Evolutionary conservation across 2,888 invertebrate species (phyloP).

Genomic region (Leucania comma): DNA sequence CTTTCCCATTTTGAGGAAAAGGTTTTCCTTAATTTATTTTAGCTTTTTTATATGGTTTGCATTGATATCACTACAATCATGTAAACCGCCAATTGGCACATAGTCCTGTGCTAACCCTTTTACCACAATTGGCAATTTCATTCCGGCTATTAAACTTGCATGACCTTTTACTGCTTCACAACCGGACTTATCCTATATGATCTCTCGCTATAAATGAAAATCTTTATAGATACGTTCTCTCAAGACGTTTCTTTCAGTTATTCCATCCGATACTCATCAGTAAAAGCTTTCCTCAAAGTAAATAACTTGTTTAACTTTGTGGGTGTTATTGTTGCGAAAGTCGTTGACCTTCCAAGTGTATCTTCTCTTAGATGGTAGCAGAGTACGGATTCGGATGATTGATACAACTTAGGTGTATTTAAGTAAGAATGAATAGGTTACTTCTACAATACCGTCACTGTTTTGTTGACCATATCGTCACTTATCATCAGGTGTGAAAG

Average conservation of each 20-base stretch:
- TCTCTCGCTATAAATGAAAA: background rate
- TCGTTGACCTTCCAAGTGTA: background rate
- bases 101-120: background rate
- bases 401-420: no score
- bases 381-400: background rate
- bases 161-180: background rate
- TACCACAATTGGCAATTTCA: constrained; percentile 24
- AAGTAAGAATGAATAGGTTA: no score
- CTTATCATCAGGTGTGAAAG: no score
- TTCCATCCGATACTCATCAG: background rate
- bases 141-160: background rate
- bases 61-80: background rate
- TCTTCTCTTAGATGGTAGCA: no score
- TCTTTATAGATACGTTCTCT: background rate
- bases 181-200: background rate
- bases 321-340: background rate
- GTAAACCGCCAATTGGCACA: constrained; percentile 11
- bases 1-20: no score
- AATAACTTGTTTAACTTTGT: background rate
- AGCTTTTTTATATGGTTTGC: background rate
- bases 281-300: constrained; percentile 2
- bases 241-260: background rate
- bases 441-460: no score
- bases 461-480: no score
- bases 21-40: no score